A percentile compares a stretch with the other conserved stretches of the same genome.
Conservation (phyloP, 2,113 vertebrate species). For the Tetrax tetrax region DNA sequence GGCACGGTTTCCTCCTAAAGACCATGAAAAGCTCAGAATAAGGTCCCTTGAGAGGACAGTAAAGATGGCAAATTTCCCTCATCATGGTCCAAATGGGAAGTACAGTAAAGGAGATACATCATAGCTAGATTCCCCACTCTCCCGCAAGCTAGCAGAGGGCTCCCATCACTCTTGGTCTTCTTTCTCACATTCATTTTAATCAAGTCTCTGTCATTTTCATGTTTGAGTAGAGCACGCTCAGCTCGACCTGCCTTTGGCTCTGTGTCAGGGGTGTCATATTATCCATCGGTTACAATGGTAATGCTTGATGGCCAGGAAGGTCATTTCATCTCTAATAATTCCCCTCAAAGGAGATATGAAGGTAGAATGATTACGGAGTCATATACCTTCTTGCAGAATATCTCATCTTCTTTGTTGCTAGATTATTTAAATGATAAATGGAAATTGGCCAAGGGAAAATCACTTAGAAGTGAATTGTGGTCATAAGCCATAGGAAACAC, state of each 20-base stretch:
- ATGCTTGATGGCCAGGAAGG: slow-evolving; percentile 51
- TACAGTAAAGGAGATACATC: slow-evolving; percentile 15
- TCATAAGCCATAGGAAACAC: slow-evolving; percentile 48
- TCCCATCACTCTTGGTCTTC: slow-evolving; percentile 31
- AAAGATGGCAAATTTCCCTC: slow-evolving; percentile 6
- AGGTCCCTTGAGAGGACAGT: background rate
- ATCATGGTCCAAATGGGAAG: slow-evolving; percentile 29
- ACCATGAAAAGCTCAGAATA: background rate
- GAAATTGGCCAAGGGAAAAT: slow-evolving; percentile 56
- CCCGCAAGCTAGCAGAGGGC: background rate
- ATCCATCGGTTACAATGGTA: slow-evolving; percentile 31
- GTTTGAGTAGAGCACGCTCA: background rate
- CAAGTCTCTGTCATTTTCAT: slow-evolving; percentile 54
- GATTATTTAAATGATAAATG: slow-evolving; percentile 70
- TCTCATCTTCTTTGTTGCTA: slow-evolving; percentile 56
- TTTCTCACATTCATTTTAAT: slow-evolving; percentile 67
- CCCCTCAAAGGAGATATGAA: slow-evolving; percentile 59
- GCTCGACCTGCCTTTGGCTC: slow-evolving; percentile 55
- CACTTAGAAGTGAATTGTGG: slow-evolving; percentile 53
- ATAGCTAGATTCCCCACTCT: background rate
- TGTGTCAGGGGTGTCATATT: slow-evolving; percentile 53
- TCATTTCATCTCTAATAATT: slow-evolving; percentile 57
- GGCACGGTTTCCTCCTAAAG: background rate
- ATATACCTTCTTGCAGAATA: slow-evolving; percentile 42
- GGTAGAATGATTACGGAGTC: slow-evolving; percentile 56